Evolutionary conservation across 2,888 invertebrate species (phyloP), one percentile per base, ranked within the genome.

Genomic region (Parnassius apollo): DNA sequence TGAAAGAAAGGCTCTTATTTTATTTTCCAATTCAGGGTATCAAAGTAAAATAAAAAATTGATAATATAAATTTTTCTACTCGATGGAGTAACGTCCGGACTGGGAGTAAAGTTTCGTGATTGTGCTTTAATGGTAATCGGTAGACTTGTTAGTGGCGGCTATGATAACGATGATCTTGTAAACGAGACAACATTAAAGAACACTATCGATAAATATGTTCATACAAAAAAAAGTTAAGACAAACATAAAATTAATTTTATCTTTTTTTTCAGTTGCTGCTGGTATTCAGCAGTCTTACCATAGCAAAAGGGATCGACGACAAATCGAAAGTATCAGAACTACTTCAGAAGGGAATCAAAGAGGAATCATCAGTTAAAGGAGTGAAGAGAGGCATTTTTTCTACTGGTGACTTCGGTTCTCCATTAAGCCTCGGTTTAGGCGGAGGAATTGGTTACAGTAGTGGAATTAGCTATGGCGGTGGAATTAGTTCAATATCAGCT

Each of bases 301-400:
- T 75, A 73, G 73, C 85, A 66, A 83, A 84, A 74, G 83, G 86
- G 70, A 73, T 85, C 59, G 76, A 76, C 55, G 66, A 70, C 51
- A 84, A 86, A 73, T 65, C 79, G 8, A 85, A 84, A 69, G 70
- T 88, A 49, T 88, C 90, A 45, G 79, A 86, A 64, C 71, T 88
- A 7, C 75, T 90, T 45, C 82, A 85, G 65, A 82, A 84, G 48
- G 88, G 88, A 10, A 85, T 90, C 42, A 88, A 85, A 62, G 88
- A 89, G n/a, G 70, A 75, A 11, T 71, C 77, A 2, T 70, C 83
- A 7, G 86, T 78, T 1, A 91, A 90, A 64, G 85, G 82, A 1
- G 79, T 85, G 12, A 91, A 91, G 69, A 77, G 91, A 64, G 84
- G 85, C 50, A 83, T 88, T 7, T 71, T 73, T 53, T 73, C 74